Evolutionary conservation across 2,113 vertebrate species (phyloP).

Genomic region (Tyrannus savana): DNA sequence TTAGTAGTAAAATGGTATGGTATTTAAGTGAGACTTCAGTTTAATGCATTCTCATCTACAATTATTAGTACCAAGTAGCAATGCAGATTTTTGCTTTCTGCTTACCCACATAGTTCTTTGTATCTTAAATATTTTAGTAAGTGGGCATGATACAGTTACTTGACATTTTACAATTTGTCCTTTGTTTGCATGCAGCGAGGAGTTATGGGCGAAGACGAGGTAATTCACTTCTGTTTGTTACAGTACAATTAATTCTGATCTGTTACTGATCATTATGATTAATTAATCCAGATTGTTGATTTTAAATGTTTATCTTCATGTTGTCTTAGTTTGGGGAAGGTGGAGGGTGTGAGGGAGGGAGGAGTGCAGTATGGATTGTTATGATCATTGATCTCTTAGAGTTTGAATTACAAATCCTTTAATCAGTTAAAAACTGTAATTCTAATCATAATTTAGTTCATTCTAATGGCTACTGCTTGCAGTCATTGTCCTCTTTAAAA

Average conservation of each 20-base stretch:
- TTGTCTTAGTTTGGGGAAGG: constrained; percentile 34
- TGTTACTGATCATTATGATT: constrained; percentile 68
- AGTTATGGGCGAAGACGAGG: constrained; percentile 99
- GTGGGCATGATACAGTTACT: constrained; percentile 68
- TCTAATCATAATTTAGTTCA: constrained; percentile 30
- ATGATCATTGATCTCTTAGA: not conserved
- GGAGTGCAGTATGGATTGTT: constrained; percentile 15
- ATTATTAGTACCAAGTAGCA: not conserved
- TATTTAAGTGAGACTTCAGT: not conserved
- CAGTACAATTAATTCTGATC: constrained; percentile 72
- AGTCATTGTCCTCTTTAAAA: not conserved
- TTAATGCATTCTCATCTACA: not conserved
- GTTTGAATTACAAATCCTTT: constrained; percentile 41
- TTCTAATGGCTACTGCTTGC: constrained; percentile 5
- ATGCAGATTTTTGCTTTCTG: not conserved
- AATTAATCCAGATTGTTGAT: constrained; percentile 60
- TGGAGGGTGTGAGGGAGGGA: not conserved
- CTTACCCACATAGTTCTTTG: constrained; percentile 64
- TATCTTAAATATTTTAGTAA: constrained; percentile 56
- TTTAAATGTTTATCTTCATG: constrained; percentile 21
- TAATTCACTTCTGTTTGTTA: constrained; percentile 86
- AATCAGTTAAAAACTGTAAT: constrained; percentile 38
- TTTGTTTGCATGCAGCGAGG: constrained; percentile 98
- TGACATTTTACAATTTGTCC: constrained; percentile 84
- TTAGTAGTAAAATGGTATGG: not conserved